phyloP scores from a whole-genome alignment of 2,113 vertebrate genomes.

The Vidua chalybeata region DNA sequence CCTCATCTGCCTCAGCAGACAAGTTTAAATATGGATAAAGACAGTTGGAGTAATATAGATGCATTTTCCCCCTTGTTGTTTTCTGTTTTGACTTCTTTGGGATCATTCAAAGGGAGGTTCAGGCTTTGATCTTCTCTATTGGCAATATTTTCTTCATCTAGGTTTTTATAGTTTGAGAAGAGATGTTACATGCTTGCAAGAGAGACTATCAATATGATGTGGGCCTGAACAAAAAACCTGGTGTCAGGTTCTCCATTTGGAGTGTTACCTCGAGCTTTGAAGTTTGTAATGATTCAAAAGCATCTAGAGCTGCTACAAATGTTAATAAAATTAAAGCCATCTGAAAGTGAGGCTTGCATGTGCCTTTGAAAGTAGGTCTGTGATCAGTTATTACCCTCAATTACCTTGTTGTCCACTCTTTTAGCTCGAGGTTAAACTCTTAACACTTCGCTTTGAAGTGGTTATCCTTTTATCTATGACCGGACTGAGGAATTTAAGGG shows the following conservation, averaged over 20 bases:
- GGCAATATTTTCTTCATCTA: conserved; percentile 50
- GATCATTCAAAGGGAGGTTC: conserved; percentile 55
- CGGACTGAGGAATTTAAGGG: conserved; percentile 94
- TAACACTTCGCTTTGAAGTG: conserved; percentile 96
- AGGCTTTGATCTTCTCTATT: conserved; percentile 64
- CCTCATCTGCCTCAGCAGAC: neutral
- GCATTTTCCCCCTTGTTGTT: conserved; percentile 30
- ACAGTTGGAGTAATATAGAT: neutral
- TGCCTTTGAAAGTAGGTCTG: conserved; percentile 84
- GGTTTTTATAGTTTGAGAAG: conserved; percentile 59
- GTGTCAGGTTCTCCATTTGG: conserved; percentile 70
- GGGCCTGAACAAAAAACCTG: conserved; percentile 56
- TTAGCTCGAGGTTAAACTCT: conserved; percentile 96
- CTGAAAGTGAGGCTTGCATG: conserved; percentile 80
- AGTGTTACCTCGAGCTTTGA: conserved; percentile 80
- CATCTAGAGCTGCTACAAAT: conserved; percentile 86
- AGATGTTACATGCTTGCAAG: conserved; percentile 55
- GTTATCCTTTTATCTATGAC: conserved; percentile 99
- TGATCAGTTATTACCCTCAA: conserved; percentile 97
- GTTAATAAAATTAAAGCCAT: conserved; percentile 97
- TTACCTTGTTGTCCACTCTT: conserved; percentile 95
- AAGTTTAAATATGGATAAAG: conserved; percentile 51
- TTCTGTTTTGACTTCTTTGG: conserved; percentile 59
- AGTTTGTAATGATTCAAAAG: conserved; percentile 77
- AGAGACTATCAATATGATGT: conserved; percentile 41